Percentiles rank a stretch among this genome's conserved stretches.
phyloP scores from a whole-genome alignment of 1,140 invertebrate species.

The Mizuhopecten yessoensis region DNA sequence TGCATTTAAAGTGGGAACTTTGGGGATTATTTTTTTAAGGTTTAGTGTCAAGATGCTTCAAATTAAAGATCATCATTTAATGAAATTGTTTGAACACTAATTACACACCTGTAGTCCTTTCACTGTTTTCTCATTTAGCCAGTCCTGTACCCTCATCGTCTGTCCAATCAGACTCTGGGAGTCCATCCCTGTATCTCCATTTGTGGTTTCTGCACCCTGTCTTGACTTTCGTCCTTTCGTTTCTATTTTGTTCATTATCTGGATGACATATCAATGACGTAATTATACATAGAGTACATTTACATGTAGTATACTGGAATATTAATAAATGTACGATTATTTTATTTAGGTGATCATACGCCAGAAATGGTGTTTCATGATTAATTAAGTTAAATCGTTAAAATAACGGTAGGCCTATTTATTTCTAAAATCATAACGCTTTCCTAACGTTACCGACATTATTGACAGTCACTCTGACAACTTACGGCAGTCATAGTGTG shows the following conservation, averaged over 20 bases:
- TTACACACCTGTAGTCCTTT: slow-evolving; percentile 71
- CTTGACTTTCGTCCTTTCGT: slow-evolving; percentile 56
- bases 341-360: no score
- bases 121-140: slow-evolving; percentile 74
- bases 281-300: neutral
- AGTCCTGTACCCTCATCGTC: slow-evolving; percentile 69
- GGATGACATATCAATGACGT: neutral
- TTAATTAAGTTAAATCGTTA: no score
- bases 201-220: slow-evolving; percentile 41
- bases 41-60: no score
- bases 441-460: no score
- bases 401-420: no score
- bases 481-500: slow-evolving; percentile 59
- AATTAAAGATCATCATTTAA: no score
- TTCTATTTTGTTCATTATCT: slow-evolving; percentile 59
- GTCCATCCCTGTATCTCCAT: slow-evolving; percentile 52
- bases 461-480: neutral
- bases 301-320: neutral
- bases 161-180: slow-evolving; percentile 67
- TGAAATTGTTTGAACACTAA: neutral
- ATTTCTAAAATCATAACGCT: no score
- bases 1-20: no score
- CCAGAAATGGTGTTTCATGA: no score
- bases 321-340: no score
- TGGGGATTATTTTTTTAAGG: no score